Base-by-base conservation (phyloP, 2,797 vertebrate species). In the Thunnus albacares region DNA sequence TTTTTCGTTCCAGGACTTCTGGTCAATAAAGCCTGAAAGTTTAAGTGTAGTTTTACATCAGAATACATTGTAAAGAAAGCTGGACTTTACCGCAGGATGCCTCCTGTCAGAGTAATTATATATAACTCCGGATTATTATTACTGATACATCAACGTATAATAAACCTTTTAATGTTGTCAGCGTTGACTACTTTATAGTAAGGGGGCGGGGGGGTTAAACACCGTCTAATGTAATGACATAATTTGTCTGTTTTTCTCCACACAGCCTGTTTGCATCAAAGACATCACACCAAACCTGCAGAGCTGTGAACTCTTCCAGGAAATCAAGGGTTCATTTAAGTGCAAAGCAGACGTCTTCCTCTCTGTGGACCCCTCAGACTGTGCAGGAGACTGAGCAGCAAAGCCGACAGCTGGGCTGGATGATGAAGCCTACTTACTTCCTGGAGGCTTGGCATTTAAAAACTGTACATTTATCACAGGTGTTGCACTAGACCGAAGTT, bases 291-390 rank as follows among this genome's bases (percentile, higher is more conserved):
- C 96, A 1, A 86, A 96, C 71, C 94, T 95, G 57, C 91, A 82
- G 86, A 97, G 95, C 93, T 97, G 97, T 62, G 81, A 93, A 84
- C 86, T 85, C 3, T 75, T 95, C 59, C 92, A 90, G 0, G 94
- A 95, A 7, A 26, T 76, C 51, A 75, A 67, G 1, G 71, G 87
- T 0, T 57, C 92, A 0, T 91, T 96, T 43, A 92, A 86, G 84
- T 96, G 97, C 87, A 91, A 93, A 71, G 97, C 94, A 0, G 94
- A 95, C 0, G 75, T 96, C 75, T 91, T 94, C n/a, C 24, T 96
- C 62, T 94, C 96, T 4, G 75, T 95, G 82, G 92, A 94, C 59
- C 88, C 93, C 0, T 7, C 47, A 0, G 90, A 93, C 77, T 95
- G 97, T 71, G 79, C 9, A 0, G 72, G 18, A 2, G 65, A 90